Base-by-base conservation (phyloP, 1,140 invertebrate species). In the Hydropsyche tenuis region DNA sequence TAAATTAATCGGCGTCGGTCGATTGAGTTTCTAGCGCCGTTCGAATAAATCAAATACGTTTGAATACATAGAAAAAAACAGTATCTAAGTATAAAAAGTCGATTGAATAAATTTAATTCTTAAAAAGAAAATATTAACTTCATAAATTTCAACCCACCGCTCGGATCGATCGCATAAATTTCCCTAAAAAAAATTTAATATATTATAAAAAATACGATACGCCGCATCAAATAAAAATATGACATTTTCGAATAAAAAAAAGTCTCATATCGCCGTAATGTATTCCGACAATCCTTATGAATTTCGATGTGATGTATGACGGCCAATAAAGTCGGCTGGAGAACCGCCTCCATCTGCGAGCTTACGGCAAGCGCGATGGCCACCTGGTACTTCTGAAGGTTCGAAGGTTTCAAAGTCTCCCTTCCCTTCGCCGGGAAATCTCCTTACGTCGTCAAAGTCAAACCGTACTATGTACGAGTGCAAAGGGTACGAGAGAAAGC, bases 231-330 rank as follows among this genome's bases (percentile, higher is more conserved):
- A 37, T 37, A 37, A 37, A 37, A 37, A 37, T n/a, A 37, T 37
- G 30, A 16, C 30, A 45, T 65, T 65, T 60, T 65, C 42, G 20
- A n/a, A 20, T 65, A 30, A 30, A 65, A 68, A 27, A 68, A 68
- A 68, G 23, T n/a, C 11, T 48, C 18, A 68, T 48, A 68, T 68
- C 43, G 23, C n/a, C 4, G 45, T 46, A 68, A 68, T 65, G 42
- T 45, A 45, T 45, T 23, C 63, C 30, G 63, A 65, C 42, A 68
- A 48, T 48, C 30, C 43, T n/a, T 68, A 68, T 68, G 65, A 68
- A 68, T 68, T 48, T 68, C 65, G 42, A 48, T 68, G 63, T 46
- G 42, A 68, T 48, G 65, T 68, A 68, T 68, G 45, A 22, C n/a
- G n/a, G 45, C 43, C 65, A 68, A 68, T 68, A 68, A 25, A 68